Conservation (phyloP, 2,888 invertebrate genomes). For the Iselma pallidipennis region DNA sequence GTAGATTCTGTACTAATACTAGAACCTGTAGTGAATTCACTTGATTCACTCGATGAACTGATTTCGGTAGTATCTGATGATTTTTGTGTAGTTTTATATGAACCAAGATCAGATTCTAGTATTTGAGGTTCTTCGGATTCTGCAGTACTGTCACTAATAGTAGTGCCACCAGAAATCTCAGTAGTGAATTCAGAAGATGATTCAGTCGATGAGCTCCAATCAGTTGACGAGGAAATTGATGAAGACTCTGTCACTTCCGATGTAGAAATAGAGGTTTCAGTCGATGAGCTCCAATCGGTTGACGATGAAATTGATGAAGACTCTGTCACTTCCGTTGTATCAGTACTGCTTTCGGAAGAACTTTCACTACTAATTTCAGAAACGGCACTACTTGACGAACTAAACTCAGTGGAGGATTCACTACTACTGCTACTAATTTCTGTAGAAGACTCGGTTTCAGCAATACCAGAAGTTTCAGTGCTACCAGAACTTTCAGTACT, state of each 20-base stretch:
- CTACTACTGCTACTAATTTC: slow-evolving; percentile 24
- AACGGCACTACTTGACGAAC: slow-evolving; percentile 1
- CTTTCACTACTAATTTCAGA: slow-evolving; percentile 2
- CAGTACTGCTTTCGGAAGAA: slow-evolving; percentile 32
- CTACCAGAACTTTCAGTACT: slow-evolving; percentile 31
- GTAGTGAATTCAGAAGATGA: neutral
- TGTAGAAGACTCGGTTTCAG: slow-evolving; percentile 27
- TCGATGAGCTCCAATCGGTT: slow-evolving; percentile 10
- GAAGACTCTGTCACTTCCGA: slow-evolving; percentile 10
- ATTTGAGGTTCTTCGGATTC: neutral
- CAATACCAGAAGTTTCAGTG: slow-evolving; percentile 24
- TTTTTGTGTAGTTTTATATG: slow-evolving; percentile 3
- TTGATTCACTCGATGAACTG: slow-evolving; percentile 20
- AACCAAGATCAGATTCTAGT: slow-evolving; percentile 10
- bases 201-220: slow-evolving; percentile 4
- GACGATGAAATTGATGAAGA: slow-evolving; percentile 6
- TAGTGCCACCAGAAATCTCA: neutral
- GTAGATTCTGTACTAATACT: slow-evolving; percentile 15
- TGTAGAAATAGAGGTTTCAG: slow-evolving; percentile 17
- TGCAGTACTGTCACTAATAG: neutral
- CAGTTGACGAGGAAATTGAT: slow-evolving; percentile 8
- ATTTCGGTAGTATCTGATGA: slow-evolving; percentile 13
- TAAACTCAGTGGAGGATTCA: slow-evolving; percentile 10
- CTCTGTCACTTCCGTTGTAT: slow-evolving; percentile 10
- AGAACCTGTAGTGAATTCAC: slow-evolving; percentile 26